Evolutionary conservation across 2,797 vertebrate genomes (phyloP), one percentile per base, ranked within the genome.

Genomic region (Aeoliscus strigatus): DNA sequence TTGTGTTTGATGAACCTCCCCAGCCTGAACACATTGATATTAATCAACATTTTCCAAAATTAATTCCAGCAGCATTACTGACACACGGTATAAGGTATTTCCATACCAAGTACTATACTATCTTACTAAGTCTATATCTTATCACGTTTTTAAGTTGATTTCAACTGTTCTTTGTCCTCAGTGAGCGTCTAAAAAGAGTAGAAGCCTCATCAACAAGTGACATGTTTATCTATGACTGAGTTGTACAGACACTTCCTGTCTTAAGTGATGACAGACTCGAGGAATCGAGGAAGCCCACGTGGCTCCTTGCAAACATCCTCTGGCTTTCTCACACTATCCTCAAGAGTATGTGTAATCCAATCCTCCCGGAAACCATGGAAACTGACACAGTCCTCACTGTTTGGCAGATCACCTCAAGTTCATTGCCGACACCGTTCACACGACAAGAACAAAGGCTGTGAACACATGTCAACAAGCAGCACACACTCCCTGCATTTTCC

Each of bases 391-490:
- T 59, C 30, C 30, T 66, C 35, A 38, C 51, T 50, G 51, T 67
- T 54, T 51, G 26, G 35, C 57, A 47, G 43, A 60, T 51, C 31
- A 27, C 49, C 60, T 73, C 32, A 60, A 69, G 57, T 77, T 76
- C 51, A 56, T 79, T 51, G 41, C 45, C 11, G 27, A 56, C 61
- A 60, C 56, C 8, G 18, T 66, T 77, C 67, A 54, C 67, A 58
- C 59, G 43, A 10, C 5, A 17, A 54, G 57, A 77, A 81, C 77
- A 77, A 75, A 76, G 54, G 56, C 66, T 48, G 36, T 45, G 45
- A 52, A 51, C 44, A 51, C 60, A 53, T 60, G 60, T 70, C 35
- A 16, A 48, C 72, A 61, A 59, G 52, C 28, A 13, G 16, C 58
- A 33, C 47, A 56, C 51, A 51, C 43, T 29, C 17, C 15, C 29